Percentiles rank a stretch among this genome's conserved stretches.
phyloP scores from a whole-genome alignment of 2,888 invertebrate species.

The Xanthia togata region DNA sequence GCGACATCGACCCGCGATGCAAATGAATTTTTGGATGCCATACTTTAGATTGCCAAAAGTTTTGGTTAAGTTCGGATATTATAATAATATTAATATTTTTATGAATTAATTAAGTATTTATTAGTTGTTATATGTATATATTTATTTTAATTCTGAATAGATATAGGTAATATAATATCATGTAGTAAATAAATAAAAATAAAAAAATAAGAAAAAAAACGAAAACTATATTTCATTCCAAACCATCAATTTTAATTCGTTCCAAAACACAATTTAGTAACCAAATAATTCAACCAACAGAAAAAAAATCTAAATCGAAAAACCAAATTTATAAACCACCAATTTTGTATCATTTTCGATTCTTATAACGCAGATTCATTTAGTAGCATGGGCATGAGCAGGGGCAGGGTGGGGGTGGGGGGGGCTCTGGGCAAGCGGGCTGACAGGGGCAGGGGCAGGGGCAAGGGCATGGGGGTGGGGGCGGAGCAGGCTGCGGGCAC shows the following conservation, averaged over 20 bases:
- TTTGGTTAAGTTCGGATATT: too few relatives aligned
- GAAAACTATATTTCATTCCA: conserved; percentile 52
- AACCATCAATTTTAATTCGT: conserved; percentile 56
- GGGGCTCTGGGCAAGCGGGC: conserved; percentile 42
- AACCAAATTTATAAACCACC: conserved; percentile 1
- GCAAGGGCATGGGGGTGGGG: conserved; percentile 26
- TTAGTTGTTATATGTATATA: too few relatives aligned
- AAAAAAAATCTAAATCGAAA: conserved; percentile 5
- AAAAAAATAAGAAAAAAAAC: conserved; percentile 32
- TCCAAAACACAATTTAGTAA: conserved; percentile 22
- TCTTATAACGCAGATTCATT: neutral
- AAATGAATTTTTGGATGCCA: too few relatives aligned
- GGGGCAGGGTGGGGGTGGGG: conserved; percentile 33
- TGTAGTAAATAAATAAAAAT: conserved; percentile 10
- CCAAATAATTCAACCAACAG: conserved; percentile 3
- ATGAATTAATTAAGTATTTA: too few relatives aligned
- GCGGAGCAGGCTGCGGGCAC: conserved; percentile 49
- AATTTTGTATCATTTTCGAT: conserved; percentile 8
- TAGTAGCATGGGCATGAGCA: conserved; percentile 33
- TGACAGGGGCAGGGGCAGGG: conserved; percentile 34
- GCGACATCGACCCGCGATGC: too few relatives aligned
- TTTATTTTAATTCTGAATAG: too few relatives aligned
- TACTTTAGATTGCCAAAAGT: too few relatives aligned
- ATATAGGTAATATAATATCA: neutral
- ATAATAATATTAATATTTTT: too few relatives aligned